These are phyloP conservation scores for Esox masquinongy DNA, from an alignment of 2,797 vertebrate genomes.

Conservation along the genomic window DNA sequence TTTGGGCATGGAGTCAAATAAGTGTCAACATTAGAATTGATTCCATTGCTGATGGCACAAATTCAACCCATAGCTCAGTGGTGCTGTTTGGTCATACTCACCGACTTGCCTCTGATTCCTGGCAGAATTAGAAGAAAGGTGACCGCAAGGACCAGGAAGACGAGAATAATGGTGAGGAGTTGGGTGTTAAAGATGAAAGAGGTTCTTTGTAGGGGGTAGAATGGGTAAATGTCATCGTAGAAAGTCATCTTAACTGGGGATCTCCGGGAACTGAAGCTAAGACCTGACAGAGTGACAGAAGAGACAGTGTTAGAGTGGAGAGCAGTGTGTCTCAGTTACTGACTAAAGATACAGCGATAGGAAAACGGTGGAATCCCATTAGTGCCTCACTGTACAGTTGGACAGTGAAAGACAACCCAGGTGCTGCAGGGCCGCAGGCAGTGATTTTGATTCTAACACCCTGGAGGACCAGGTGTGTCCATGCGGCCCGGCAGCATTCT, in stretches of 20 bases:
- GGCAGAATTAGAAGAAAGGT: constrained; percentile 89
- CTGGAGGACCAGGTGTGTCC: no score
- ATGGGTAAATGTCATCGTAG: constrained; percentile 85
- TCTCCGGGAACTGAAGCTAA: constrained; percentile 23
- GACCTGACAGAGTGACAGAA: constrained; percentile 57
- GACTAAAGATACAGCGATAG: constrained; percentile 64
- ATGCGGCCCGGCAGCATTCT: no score
- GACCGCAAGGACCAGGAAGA: constrained; percentile 80
- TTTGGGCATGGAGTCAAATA: no score
- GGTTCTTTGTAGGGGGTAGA: constrained; percentile 82
- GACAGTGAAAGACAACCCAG: no score
- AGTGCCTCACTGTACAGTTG: constrained; percentile 24
- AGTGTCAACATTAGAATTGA: not conserved
- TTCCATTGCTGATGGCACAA: not conserved
- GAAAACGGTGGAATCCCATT: constrained; percentile 16
- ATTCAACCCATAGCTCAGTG: not conserved
- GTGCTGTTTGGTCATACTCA: constrained; percentile 62
- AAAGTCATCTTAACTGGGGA: constrained; percentile 82
- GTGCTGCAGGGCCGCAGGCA: no score
- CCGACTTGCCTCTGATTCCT: constrained; percentile 91
- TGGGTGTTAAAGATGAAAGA: constrained; percentile 73
- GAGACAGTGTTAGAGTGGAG: constrained; percentile 47
- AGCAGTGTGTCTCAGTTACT: constrained; percentile 64
- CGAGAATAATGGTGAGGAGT: constrained; percentile 82
- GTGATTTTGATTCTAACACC: no score